A percentile compares a stretch with the other conserved stretches of the same genome.
Evolutionary conservation across 2,797 vertebrate species (phyloP).

Genomic region (Myiotriccus ornatus): DNA sequence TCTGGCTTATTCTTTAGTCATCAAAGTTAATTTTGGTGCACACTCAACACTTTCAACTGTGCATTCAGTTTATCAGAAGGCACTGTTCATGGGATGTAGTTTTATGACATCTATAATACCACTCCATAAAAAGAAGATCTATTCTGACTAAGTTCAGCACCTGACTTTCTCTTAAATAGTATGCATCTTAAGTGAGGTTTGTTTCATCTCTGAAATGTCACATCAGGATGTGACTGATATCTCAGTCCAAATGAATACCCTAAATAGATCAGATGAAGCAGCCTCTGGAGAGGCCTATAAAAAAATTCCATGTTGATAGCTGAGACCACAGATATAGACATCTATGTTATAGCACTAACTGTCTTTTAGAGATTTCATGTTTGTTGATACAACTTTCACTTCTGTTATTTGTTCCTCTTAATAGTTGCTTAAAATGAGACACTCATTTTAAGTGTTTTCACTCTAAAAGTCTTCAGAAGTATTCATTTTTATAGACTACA

Average conservation of each 20-base stretch:
- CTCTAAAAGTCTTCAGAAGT: background rate
- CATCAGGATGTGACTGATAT: background rate
- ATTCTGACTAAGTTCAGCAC: background rate
- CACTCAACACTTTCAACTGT: background rate
- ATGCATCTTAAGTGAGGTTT: background rate
- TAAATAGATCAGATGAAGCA: background rate
- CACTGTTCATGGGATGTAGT: background rate
- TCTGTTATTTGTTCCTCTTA: background rate
- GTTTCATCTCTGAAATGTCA: background rate
- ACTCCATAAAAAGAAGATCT: background rate
- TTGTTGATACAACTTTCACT: background rate
- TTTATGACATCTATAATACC: background rate
- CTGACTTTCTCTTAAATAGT: background rate
- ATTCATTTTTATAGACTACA: background rate
- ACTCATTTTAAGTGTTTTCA: background rate
- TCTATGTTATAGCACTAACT: background rate
- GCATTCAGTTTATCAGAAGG: background rate
- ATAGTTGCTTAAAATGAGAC: background rate
- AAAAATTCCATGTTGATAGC: background rate
- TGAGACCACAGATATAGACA: background rate
- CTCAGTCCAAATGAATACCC: background rate
- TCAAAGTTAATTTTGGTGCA: background rate
- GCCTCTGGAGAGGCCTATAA: background rate
- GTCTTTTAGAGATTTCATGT: background rate
- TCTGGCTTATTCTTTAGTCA: background rate